Conservation (phyloP, 2,113 vertebrate genomes). For the Equus quagga region DNA sequence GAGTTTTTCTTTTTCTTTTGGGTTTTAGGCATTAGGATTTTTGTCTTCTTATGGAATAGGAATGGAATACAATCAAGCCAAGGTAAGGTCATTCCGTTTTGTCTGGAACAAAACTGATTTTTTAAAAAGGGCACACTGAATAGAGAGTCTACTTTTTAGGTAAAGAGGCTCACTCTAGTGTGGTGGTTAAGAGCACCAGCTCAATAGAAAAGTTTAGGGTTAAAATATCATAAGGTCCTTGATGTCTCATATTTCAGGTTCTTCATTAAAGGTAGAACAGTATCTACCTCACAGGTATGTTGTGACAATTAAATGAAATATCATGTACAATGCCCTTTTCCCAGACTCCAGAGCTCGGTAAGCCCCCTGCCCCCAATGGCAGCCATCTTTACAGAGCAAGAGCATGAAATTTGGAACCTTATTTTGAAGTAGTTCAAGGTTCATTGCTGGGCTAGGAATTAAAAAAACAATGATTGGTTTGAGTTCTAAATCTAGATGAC, state of each 20-base stretch:
- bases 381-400: constrained; percentile 44
- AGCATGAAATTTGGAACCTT: constrained; percentile 18
- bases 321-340: neutral
- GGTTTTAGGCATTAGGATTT: constrained; percentile 84
- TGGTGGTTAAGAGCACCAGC: neutral
- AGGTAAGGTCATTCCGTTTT: constrained; percentile 79
- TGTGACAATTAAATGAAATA: neutral
- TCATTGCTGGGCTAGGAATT: neutral
- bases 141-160: neutral
- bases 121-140: neutral
- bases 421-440: neutral
- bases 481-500: neutral
- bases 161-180: neutral
- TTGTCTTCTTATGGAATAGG: constrained; percentile 86
- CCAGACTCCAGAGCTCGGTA: neutral
- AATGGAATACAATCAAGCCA: constrained; percentile 84
- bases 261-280: neutral
- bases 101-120: constrained; percentile 40
- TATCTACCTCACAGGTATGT: constrained; percentile 15
- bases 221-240: neutral
- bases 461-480: constrained; percentile 35
- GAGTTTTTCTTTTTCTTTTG: constrained; percentile 59
- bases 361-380: neutral
- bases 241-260: constrained; percentile 6
- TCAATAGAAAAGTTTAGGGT: constrained; percentile 22